Conservation (phyloP, 1,140 invertebrate genomes). For the Carcinoscorpius rotundicauda region DNA sequence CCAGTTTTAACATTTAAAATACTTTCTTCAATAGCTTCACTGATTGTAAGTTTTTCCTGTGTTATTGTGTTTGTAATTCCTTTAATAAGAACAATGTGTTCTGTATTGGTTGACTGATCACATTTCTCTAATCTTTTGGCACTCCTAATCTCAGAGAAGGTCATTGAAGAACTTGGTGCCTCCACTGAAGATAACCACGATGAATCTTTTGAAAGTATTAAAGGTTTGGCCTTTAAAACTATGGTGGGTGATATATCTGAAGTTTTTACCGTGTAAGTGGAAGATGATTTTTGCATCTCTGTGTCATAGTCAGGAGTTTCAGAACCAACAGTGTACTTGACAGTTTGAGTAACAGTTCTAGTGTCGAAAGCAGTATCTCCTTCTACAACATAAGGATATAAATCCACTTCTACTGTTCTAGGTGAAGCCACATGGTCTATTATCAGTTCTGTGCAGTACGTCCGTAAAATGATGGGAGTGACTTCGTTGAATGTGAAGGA, state of each 20-base stretch:
- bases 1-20: slow-evolving; percentile 54
- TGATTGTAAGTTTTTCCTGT: slow-evolving; percentile 64
- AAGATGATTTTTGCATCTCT: neutral
- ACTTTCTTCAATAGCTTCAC: slow-evolving; percentile 58
- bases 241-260: too few relatives aligned
- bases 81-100: slow-evolving; percentile 34
- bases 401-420: too few relatives aligned
- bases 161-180: slow-evolving; percentile 34
- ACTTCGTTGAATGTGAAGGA: slow-evolving; percentile 20
- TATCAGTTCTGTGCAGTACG: slow-evolving; percentile 64
- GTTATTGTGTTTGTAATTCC: slow-evolving; percentile 68
- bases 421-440: slow-evolving; percentile 29
- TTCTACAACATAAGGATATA: too few relatives aligned
- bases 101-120: neutral
- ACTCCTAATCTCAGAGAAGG: slow-evolving; percentile 41
- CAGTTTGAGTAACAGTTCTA: neutral
- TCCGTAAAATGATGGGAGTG: slow-evolving; percentile 49
- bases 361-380: neutral
- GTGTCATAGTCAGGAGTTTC: neutral
- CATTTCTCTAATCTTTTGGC: slow-evolving; percentile 14
- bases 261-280: too few relatives aligned
- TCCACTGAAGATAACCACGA: slow-evolving; percentile 26
- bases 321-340: neutral
- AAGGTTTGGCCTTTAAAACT: too few relatives aligned
- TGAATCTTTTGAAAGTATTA: slow-evolving; percentile 16